Conservation (phyloP, 2,888 invertebrate species). For the Zonitis immaculata region DNA sequence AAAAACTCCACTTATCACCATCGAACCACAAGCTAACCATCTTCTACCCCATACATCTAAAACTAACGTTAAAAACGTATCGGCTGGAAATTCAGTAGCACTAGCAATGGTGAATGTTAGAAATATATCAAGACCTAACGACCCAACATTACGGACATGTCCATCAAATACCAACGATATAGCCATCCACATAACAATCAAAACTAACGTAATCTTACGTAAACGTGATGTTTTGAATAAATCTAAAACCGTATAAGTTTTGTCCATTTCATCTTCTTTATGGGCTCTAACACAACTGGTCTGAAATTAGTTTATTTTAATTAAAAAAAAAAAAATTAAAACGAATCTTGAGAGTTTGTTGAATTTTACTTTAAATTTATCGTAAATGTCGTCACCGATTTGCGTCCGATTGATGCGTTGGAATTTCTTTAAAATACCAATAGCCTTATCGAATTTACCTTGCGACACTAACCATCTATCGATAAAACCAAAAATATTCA, state of each 20-base stretch:
- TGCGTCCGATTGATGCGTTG: slow-evolving; percentile 73
- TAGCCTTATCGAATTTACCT: slow-evolving; percentile 74
- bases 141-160: slow-evolving; percentile 82
- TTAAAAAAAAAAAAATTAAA: neutral
- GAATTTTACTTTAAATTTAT: slow-evolving; percentile 65
- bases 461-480: slow-evolving; percentile 87
- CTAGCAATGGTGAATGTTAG: slow-evolving; percentile 80
- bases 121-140: slow-evolving; percentile 76
- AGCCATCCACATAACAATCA: slow-evolving; percentile 86
- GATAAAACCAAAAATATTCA: no score
- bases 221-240: slow-evolving; percentile 75
- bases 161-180: slow-evolving; percentile 84
- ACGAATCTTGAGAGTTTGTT: no score
- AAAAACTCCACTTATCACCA: slow-evolving; percentile 76
- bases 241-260: slow-evolving; percentile 73
- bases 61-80: slow-evolving; percentile 71
- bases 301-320: slow-evolving; percentile 43
- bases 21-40: slow-evolving; percentile 79
- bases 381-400: slow-evolving; percentile 68
- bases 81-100: slow-evolving; percentile 80
- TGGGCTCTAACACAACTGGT: slow-evolving; percentile 63
- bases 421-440: slow-evolving; percentile 72
- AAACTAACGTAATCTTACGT: slow-evolving; percentile 68
- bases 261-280: slow-evolving; percentile 66
- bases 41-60: slow-evolving; percentile 78